Percentiles rank a stretch among this genome's conserved stretches.
These are phyloP conservation scores for Erebia ligea DNA, from an alignment of 2,888 invertebrate genomes.

Conservation along the genomic window DNA sequence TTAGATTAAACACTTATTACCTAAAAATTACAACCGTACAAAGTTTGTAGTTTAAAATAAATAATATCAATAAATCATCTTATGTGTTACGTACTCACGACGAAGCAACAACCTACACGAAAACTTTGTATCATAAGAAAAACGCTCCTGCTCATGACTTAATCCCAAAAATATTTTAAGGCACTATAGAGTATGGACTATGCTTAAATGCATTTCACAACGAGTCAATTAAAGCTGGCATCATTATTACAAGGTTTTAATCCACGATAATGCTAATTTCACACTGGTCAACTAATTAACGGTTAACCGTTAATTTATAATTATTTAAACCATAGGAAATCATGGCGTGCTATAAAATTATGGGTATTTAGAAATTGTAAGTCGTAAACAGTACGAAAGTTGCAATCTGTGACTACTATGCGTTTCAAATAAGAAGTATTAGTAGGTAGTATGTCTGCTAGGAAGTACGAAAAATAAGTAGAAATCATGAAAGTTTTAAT, in stretches of 20 bases:
- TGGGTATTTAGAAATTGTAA: no score
- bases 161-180: constrained; percentile 42
- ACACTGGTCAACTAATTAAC: constrained; percentile 29
- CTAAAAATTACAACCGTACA: no score
- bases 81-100: no score
- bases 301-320: constrained; percentile 2
- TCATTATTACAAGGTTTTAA: constrained; percentile 65
- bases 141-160: constrained; percentile 47
- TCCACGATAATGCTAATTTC: constrained; percentile 49
- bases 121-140: background rate
- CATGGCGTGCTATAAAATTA: no score
- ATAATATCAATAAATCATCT: no score
- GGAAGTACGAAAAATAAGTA: no score
- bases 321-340: background rate
- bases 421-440: no score
- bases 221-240: constrained; percentile 70
- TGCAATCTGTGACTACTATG: no score
- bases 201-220: constrained; percentile 58
- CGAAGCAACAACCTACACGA: background rate
- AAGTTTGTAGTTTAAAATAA: no score
- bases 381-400: no score
- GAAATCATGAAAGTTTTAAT: no score
- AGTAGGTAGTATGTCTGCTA: no score
- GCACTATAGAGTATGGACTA: constrained; percentile 44
- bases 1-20: background rate